Percentiles rank a stretch among this genome's conserved stretches.
Conservation (phyloP, 2,888 invertebrate species). For the Thecophora atra region DNA sequence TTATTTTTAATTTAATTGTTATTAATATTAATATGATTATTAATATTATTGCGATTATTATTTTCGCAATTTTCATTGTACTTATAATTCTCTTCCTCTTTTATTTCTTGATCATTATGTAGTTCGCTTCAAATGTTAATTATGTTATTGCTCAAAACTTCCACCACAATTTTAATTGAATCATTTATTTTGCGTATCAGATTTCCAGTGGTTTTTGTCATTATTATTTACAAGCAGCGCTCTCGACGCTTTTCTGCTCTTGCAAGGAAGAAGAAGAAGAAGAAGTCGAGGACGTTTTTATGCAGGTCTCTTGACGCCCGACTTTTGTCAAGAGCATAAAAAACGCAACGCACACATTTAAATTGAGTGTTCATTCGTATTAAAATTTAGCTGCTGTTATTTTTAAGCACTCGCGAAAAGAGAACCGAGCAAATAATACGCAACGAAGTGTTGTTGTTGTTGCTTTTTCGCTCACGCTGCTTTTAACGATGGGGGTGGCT, state of each 20-base stretch:
- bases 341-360: not conserved
- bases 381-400: no score
- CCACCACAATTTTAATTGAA: no score
- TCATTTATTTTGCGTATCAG: no score
- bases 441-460: not conserved
- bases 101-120: no score
- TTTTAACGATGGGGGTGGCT: not conserved
- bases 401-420: not conserved
- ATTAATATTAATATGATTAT: not conserved
- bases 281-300: not conserved
- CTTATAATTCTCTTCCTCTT: no score
- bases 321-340: not conserved
- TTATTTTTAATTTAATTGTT: not conserved
- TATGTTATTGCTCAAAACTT: no score
- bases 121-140: no score
- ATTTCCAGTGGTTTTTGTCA: not conserved
- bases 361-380: not conserved
- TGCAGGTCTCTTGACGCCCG: not conserved
- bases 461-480: not conserved
- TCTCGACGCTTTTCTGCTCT: no score
- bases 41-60: constrained; percentile 4
- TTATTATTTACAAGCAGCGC: no score
- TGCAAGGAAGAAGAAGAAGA: not conserved
- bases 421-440: not conserved
- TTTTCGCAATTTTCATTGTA: not conserved